Evolutionary conservation across 1,140 invertebrate genomes (phyloP).

Genomic region (Ylistrum balloti): DNA sequence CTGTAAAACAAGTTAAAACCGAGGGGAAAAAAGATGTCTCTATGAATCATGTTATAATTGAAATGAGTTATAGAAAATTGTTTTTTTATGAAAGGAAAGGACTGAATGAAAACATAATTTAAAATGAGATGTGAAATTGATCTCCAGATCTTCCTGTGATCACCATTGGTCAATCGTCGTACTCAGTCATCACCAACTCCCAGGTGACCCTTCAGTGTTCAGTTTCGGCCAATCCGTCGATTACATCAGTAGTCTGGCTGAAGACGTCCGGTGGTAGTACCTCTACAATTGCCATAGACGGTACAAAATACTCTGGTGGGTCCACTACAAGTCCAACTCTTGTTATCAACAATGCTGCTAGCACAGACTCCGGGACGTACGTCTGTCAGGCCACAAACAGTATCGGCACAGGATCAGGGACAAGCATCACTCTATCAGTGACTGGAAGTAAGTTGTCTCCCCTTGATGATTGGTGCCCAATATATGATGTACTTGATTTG

Average conservation of each 20-base stretch:
- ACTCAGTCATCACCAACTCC: slow-evolving; percentile 29
- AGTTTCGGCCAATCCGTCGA: slow-evolving; percentile 45
- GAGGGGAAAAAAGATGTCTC: no score
- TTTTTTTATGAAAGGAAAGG: no score
- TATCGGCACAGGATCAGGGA: neutral
- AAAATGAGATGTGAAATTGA: neutral
- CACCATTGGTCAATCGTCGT: slow-evolving; percentile 41
- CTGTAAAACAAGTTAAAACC: no score
- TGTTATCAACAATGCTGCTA: neutral
- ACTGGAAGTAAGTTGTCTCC: neutral
- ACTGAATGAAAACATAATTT: no score
- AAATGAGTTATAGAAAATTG: no score
- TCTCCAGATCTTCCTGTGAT: slow-evolving; percentile 45
- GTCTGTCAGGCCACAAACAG: slow-evolving; percentile 1
- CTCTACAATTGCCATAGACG: slow-evolving; percentile 43
- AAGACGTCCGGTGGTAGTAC: slow-evolving; percentile 43
- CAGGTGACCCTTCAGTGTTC: slow-evolving; percentile 47
- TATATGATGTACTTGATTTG: no score
- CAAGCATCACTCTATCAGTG: neutral
- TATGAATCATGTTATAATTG: no score
- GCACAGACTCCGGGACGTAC: neutral
- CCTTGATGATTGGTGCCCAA: neutral
- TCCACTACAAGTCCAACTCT: neutral
- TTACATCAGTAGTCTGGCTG: slow-evolving; percentile 48
- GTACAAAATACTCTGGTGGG: slow-evolving; percentile 45